Evolutionary conservation across 2,113 vertebrate species (phyloP).

Genomic region (Scomber scombrus): DNA sequence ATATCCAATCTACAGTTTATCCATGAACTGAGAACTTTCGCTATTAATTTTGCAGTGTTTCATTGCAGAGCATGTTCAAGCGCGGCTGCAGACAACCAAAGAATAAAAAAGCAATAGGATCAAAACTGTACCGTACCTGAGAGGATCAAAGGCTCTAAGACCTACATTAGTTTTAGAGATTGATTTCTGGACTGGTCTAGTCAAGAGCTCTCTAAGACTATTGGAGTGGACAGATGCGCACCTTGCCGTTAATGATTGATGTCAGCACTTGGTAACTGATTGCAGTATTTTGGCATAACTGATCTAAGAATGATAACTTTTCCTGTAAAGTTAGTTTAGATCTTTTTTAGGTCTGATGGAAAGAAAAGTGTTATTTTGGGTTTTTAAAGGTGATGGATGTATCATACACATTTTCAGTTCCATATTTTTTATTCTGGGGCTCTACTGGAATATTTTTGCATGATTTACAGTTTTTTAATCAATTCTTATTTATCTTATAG

Average conservation of each 20-base stretch:
- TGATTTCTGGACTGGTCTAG: neutral
- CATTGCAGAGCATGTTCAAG: neutral
- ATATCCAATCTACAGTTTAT: neutral
- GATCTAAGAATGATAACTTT: constrained; percentile 12
- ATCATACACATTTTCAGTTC: too few species aligned
- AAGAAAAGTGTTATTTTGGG: too few species aligned
- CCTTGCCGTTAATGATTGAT: constrained; percentile 39
- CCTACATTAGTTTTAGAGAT: neutral
- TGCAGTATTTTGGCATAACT: constrained; percentile 16
- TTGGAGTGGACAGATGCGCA: neutral
- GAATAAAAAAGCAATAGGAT: constrained; percentile 3
- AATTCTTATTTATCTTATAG: too few species aligned
- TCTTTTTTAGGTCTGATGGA: too few species aligned
- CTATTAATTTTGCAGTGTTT: constrained; percentile 5
- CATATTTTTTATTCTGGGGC: too few species aligned
- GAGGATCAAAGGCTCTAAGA: constrained; percentile 10
- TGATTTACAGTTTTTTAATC: too few species aligned
- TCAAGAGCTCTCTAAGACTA: neutral
- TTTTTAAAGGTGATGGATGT: too few species aligned
- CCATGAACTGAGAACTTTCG: neutral
- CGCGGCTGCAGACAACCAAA: neutral
- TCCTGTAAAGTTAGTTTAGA: neutral
- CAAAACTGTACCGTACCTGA: constrained; percentile 22
- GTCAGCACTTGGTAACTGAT: constrained; percentile 13
- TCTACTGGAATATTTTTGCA: too few species aligned